Base-by-base conservation (phyloP, 2,797 vertebrate species). In the Leptoclinus maculatus region DNA sequence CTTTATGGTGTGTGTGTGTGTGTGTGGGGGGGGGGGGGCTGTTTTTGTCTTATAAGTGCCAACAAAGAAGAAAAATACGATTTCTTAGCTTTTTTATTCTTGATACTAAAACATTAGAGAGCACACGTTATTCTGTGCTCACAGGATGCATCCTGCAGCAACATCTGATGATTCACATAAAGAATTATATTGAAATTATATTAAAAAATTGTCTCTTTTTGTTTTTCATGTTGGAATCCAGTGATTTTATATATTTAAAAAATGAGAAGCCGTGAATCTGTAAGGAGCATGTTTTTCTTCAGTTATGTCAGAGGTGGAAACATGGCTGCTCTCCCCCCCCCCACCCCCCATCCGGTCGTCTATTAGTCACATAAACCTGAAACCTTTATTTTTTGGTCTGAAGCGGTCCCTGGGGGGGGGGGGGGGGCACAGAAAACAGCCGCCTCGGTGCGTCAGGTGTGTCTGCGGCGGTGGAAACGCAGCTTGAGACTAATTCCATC, bases 401-500 rank as follows among this genome's bases (percentile, higher is more conserved):
- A 34, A 34, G 32, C 2, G 32, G 32, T 34, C 32, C 32, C 32
- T 34, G 32, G 7, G 32, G 32, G 32, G 32, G 32, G 32, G 32
- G 32, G 29, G 29, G 29, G 29, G 19, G 39, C 53, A 56, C 57
- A 51, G 70, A 78, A 85, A 86, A 78, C 85, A 86, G 82, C 58
- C 80, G 64, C 49, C 76, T 67, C 29, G 58, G 80, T 86, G 78
- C 79, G 78, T 90, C 85, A 83, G 89, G 87, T 85, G 87, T 83
- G 87, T 88, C 80, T 83, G 88, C 36, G 38, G 73, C 16, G 77
- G 82, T 92, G 93, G 92, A 93, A 91, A 93, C 88, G 69, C 90
- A 87, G 90, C 87, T 91, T 93, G 94, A 94, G 86, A 68, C 84
- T 95, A 95, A 95, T 95, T 93, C 91, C 91, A 80, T 79, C 85